Base-by-base conservation (phyloP, 2,888 invertebrate genomes). In the Apodemia mormo region DNA sequence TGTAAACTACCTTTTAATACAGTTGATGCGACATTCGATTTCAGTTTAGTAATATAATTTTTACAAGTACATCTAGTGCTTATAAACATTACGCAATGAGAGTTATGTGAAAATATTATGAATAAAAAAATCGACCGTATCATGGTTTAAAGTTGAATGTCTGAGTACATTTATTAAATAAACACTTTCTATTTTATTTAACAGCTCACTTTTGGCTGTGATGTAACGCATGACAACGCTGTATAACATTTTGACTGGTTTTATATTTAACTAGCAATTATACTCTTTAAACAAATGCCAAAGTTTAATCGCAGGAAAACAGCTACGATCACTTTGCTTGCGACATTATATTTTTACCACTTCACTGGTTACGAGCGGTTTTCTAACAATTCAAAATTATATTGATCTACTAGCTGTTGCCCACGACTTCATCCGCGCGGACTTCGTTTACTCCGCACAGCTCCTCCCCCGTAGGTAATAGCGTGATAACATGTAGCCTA, bases 101-200 rank as follows among this genome's bases (percentile, higher is more conserved):
- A n/a, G n/a, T 49, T 49, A 49, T 49, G 49, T 49, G 14, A 14
- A 49, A 14, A 49, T 14, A 22, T 22, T 22, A 49, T 49, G 49
- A n/a, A 49, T 4, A 14, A 14, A 4, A 14, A 61, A 61, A 14
- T 33, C 61, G 33, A 33, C 5, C 29, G 61, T 14, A 61, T 61
- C 61, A 33, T 61, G 61, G 33, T 30, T 33, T 61, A 61, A 14
- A 61, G 33, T 61, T 9, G 33, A 61, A 61, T 30, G 14, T 30
- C 14, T 7, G 61, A 61, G 12, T 33, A 33, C 61, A 61, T 30
- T 61, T 61, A 33, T 33, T 61, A 61, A 61, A 61, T 61, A 61
- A 61, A 61, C 61, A 61, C 61, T 61, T 61, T 61, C 33, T 61
- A 61, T 33, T 61, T 61, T 61, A 61, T 61, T 61, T 33, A 22